Conservation (phyloP, 2,797 vertebrate species). For the Megaceryle alcyon region DNA sequence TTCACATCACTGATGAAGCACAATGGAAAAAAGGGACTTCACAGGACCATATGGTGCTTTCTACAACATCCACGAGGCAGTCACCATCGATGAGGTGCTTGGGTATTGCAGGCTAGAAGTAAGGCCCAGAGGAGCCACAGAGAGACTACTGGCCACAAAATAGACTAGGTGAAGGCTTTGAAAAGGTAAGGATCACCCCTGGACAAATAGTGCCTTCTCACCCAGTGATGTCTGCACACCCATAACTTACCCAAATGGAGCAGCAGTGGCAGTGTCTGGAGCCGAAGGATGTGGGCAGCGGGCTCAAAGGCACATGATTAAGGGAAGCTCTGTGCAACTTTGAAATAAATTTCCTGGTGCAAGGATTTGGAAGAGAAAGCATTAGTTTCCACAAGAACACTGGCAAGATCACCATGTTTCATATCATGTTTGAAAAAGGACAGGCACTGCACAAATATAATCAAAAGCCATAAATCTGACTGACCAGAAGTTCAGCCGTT, state of each 20-base stretch:
- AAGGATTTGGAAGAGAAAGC: neutral
- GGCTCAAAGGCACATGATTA: neutral
- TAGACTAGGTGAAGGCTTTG: neutral
- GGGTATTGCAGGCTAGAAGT: neutral
- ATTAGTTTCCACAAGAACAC: neutral
- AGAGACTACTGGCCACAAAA: neutral
- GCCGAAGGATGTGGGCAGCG: neutral
- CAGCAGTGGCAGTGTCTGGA: neutral
- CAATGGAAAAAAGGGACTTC: neutral
- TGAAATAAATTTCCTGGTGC: neutral
- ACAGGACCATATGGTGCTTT: neutral
- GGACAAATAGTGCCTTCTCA: neutral
- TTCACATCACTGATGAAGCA: neutral
- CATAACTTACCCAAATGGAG: neutral
- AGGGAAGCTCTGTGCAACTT: neutral
- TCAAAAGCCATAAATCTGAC: neutral
- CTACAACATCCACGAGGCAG: neutral
- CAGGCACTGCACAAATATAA: neutral
- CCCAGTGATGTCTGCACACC: neutral
- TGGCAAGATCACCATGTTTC: neutral
- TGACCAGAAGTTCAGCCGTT: neutral
- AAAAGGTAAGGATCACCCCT: neutral
- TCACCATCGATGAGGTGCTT: accelerated
- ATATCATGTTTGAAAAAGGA: neutral
- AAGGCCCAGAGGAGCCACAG: neutral